phyloP scores from a whole-genome alignment of 2,797 vertebrate genomes.

The Ctenosaura bakeri region DNA sequence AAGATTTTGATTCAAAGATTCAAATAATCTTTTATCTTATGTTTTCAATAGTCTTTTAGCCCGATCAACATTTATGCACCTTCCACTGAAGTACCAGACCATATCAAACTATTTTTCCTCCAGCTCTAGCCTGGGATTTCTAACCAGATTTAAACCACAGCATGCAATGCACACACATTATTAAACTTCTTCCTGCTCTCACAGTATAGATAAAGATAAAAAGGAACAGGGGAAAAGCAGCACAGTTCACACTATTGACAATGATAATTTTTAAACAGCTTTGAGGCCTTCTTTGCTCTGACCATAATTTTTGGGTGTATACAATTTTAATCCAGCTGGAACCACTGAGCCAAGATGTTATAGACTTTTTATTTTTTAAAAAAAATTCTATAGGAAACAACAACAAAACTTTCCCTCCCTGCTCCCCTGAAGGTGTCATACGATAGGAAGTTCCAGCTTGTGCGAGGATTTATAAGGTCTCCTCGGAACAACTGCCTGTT shows the following conservation, averaged over 20 bases:
- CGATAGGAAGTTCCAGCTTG: constrained; percentile 35
- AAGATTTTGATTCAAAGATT: background rate
- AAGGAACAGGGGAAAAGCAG: constrained; percentile 26
- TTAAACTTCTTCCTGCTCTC: background rate
- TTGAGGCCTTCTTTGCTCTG: constrained; percentile 32
- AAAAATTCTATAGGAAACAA: constrained; percentile 1
- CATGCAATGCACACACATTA: background rate
- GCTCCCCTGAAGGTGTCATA: constrained; percentile 40
- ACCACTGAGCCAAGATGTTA: background rate
- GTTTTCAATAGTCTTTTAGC: background rate
- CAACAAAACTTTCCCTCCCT: constrained; percentile 13
- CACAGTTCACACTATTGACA: constrained; percentile 13
- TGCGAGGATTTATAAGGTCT: constrained; percentile 61
- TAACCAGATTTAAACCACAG: background rate
- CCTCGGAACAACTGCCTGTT: constrained; percentile 44
- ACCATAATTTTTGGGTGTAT: constrained; percentile 25
- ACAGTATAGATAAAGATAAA: constrained; percentile 20
- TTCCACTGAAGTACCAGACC: background rate
- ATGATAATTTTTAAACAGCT: constrained; percentile 17
- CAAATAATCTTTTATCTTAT: no score
- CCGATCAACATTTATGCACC: background rate
- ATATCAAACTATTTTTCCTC: background rate
- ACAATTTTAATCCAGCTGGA: constrained; percentile 29
- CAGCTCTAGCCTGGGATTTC: background rate
- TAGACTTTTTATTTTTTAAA: constrained; percentile 13